phyloP scores from a whole-genome alignment of 2,888 invertebrate genomes.

The Mythimna vitellina region DNA sequence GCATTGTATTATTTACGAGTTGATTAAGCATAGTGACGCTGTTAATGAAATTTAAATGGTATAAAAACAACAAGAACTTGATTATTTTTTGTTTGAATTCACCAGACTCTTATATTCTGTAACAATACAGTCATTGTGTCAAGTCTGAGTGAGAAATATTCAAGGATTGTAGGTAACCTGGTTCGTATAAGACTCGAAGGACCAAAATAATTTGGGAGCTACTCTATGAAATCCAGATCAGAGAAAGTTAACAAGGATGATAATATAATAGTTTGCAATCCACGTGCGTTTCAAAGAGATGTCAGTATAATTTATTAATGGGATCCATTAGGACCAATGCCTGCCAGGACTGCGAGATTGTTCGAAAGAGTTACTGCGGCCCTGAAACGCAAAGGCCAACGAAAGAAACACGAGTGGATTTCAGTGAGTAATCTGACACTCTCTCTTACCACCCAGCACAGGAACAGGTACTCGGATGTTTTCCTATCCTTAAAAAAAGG shows the following conservation, averaged over 20 bases:
- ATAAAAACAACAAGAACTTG: constrained; percentile 4
- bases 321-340: too few relatives aligned
- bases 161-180: not conserved
- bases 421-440: too few relatives aligned
- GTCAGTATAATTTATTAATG: too few relatives aligned
- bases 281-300: too few relatives aligned
- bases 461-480: too few relatives aligned
- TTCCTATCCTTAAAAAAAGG: too few relatives aligned
- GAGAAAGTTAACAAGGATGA: not conserved
- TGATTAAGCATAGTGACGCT: constrained; percentile 9
- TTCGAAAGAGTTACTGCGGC: too few relatives aligned
- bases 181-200: not conserved
- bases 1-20: constrained; percentile 23
- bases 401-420: too few relatives aligned
- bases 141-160: not conserved
- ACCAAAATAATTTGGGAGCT: not conserved
- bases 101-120: not conserved
- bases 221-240: not conserved
- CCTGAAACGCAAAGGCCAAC: too few relatives aligned
- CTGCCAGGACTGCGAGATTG: too few relatives aligned
- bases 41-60: constrained; percentile 17
- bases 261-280: too few relatives aligned
- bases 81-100: constrained; percentile 4
- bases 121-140: constrained; percentile 14
- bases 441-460: too few relatives aligned